Conservation (phyloP, 1,140 invertebrate genomes). For the Listronotus oregonensis region DNA sequence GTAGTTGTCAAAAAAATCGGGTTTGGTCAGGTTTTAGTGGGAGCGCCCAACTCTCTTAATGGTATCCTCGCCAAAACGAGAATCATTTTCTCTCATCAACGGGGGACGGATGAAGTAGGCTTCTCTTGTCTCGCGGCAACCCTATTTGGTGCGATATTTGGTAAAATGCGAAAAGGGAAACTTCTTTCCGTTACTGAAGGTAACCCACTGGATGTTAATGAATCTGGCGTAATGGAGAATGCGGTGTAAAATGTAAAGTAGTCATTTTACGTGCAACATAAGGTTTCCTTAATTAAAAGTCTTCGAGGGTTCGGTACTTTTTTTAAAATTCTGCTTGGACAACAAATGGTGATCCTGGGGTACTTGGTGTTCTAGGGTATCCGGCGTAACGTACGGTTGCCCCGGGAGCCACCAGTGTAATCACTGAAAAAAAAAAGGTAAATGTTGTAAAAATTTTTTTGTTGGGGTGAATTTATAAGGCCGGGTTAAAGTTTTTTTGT, state of each 20-base stretch:
- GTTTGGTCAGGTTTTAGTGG: too few relatives aligned
- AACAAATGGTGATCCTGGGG: slow-evolving; percentile 2
- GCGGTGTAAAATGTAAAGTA: slow-evolving; percentile 7
- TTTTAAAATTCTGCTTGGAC: not conserved
- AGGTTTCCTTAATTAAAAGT: not conserved
- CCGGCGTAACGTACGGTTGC: slow-evolving; percentile 36
- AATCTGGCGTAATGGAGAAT: slow-evolving; percentile 35
- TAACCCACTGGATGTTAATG: slow-evolving; percentile 37
- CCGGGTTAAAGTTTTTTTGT: too few relatives aligned
- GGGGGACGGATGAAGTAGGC: too few relatives aligned
- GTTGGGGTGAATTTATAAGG: too few relatives aligned
- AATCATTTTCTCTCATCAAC: too few relatives aligned
- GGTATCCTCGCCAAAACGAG: too few relatives aligned
- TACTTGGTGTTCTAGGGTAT: slow-evolving; percentile 18
- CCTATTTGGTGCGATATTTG: too few relatives aligned
- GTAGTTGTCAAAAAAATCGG: too few relatives aligned
- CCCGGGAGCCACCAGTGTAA: slow-evolving; percentile 11
- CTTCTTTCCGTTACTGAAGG: slow-evolving; percentile 54
- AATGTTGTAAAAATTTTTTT: not conserved
- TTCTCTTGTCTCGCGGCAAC: too few relatives aligned
- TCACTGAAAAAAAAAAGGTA: slow-evolving; percentile 21
- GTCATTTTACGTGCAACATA: not conserved
- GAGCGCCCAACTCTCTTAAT: too few relatives aligned
- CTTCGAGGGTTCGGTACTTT: not conserved
- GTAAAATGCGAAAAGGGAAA: too few relatives aligned